Evolutionary conservation across 2,797 vertebrate species (phyloP).

Genomic region (Mallotus villosus): DNA sequence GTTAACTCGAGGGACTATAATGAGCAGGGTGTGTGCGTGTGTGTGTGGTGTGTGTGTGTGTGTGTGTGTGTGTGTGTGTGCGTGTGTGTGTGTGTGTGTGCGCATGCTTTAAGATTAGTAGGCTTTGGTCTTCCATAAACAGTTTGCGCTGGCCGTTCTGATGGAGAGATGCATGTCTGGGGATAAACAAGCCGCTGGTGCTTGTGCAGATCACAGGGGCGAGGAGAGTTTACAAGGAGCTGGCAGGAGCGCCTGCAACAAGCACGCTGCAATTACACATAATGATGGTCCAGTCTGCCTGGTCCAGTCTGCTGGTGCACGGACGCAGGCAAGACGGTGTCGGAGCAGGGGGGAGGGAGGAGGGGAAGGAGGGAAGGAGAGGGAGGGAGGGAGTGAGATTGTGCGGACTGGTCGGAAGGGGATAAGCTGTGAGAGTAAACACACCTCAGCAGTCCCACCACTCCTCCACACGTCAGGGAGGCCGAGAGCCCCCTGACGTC

Average conservation of each 20-base stretch:
- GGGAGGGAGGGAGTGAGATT: constrained; percentile 17
- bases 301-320: constrained; percentile 2
- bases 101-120: constrained; percentile 7
- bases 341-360: constrained; percentile 30
- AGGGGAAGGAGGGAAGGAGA: not conserved
- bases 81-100: not conserved
- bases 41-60: not conserved
- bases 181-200: not conserved
- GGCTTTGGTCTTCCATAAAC: constrained; percentile 7
- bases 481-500: constrained; percentile 2
- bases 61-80: not conserved
- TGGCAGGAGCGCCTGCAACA: constrained; percentile 23
- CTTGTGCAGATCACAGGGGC: not conserved
- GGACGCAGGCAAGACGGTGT: not conserved
- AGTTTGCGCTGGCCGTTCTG: not conserved
- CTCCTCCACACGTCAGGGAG: constrained; percentile 14
- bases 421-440: constrained; percentile 22
- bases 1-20: constrained; percentile 35
- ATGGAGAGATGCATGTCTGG: not conserved
- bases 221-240: constrained; percentile 15
- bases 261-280: constrained; percentile 40
- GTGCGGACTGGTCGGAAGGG: constrained; percentile 13
- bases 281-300: constrained; percentile 17
- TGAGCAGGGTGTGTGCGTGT: not conserved
- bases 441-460: constrained; percentile 34